Conservation (phyloP, 2,113 vertebrate genomes). For the Megaptera novaeangliae region DNA sequence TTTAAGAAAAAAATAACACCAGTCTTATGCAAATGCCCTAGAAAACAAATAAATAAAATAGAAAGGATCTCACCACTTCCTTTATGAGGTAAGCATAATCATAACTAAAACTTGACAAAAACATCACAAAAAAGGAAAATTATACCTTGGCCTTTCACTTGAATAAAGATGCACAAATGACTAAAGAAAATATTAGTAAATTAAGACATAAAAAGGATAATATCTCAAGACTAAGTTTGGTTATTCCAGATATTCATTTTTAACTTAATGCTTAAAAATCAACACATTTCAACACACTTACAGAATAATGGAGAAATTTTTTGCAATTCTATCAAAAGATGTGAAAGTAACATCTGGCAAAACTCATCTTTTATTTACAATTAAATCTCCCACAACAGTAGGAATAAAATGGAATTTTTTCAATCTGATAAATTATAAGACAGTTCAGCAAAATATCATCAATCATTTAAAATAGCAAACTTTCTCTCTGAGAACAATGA, state of each 20-base stretch:
- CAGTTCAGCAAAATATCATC: not conserved
- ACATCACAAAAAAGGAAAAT: not conserved
- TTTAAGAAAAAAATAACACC: not conserved
- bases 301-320: not conserved
- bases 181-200: not conserved
- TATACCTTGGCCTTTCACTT: not conserved
- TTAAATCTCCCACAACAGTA: not conserved
- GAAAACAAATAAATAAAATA: not conserved
- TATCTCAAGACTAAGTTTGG: not conserved
- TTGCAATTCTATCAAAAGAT: not conserved
- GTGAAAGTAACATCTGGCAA: not conserved
- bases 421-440: not conserved
- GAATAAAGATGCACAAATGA: not conserved
- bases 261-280: not conserved
- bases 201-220: not conserved
- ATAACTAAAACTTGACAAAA: not conserved
- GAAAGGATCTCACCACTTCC: not conserved
- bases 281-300: not conserved
- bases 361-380: not conserved
- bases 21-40: not conserved
- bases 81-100: not conserved
- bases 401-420: not conserved
- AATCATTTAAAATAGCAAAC: not conserved
- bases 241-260: not conserved
- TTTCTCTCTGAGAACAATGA: not conserved